Evolutionary conservation across 2,797 vertebrate genomes (phyloP), one percentile per base, ranked within the genome.

Genomic region (Semaprochilodus insignis): DNA sequence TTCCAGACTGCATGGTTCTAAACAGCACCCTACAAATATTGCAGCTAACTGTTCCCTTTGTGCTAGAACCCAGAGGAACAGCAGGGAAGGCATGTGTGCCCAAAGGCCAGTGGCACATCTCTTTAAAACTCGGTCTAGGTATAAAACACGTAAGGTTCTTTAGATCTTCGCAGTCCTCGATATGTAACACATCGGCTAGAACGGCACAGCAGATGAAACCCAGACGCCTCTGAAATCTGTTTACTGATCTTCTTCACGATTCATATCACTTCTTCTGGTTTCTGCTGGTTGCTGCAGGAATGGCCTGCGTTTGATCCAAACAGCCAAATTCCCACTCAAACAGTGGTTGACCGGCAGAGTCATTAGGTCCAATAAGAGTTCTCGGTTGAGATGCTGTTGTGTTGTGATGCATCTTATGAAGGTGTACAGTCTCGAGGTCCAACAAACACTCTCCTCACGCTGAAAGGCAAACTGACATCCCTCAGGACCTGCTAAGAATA

Each of bases 401-500:
- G 74, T 78, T 80, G 54, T 72, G 72, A 80, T 71, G 67, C 34
- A 40, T 52, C 78, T 63, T 44, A 44, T 27, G 48, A 73, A 48
- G 57, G 59, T 27, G 36, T 55, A 23, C 31, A 21, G 21, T 66
- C 55, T 80, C 25, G 44, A 62, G 62, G 85, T 69, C 78, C 69
- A 77, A 67, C 90, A 88, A 89, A 89, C 88, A 88, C 91, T 88
- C 88, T 89, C 87, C 81, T 78, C 77, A 51, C 6, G 69, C 81
- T 82, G 62, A 79, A 91, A 91, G 92, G 91, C 90, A 92, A 90
- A 87, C 86, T 27, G 88, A 79, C 88, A 88, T 93, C 93, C 93
- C 93, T 82, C 85, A 91, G 92, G 94, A 94, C 88, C 86, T 90
- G 88, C 92, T 93, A 94, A 91, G 92, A 92, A 90, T 91, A 86